Conservation (phyloP, 64 coral and sea anemone species). For the Montipora sp. region DNA sequence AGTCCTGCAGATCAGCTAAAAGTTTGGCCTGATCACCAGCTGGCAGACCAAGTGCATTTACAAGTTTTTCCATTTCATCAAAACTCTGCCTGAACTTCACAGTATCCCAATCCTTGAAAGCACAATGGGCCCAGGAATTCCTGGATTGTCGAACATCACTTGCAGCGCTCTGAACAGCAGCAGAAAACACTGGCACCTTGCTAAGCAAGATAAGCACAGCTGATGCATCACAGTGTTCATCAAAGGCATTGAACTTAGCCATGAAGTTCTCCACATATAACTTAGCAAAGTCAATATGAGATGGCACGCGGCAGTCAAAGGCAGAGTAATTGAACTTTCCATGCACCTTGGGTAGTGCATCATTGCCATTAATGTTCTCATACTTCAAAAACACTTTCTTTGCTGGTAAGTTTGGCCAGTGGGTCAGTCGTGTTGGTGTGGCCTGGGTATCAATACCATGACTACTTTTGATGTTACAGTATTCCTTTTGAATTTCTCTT, state of each 20-base stretch:
- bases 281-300: constrained; percentile 57
- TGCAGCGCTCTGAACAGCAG: too few relatives aligned
- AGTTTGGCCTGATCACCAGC: neutral
- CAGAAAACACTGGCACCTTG: too few relatives aligned
- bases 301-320: neutral
- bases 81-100: too few relatives aligned
- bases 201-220: too few relatives aligned
- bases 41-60: neutral
- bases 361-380: constrained; percentile 40
- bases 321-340: constrained; percentile 32
- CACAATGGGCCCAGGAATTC: too few relatives aligned
- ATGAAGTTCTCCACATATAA: constrained; percentile 34
- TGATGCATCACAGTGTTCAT: constrained; percentile 35
- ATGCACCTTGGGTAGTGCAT: neutral
- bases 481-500: too few relatives aligned
- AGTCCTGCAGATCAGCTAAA: neutral
- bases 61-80: neutral
- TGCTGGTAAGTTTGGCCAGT: neutral
- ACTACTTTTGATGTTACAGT: neutral
- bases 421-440: neutral
- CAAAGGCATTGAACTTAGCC: constrained; percentile 32
- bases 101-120: neutral
- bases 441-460: constrained; percentile 23
- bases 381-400: neutral
- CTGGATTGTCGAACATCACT: too few relatives aligned